phyloP scores from a whole-genome alignment of 2,888 invertebrate species.

The Netelia fuscicornis region DNA sequence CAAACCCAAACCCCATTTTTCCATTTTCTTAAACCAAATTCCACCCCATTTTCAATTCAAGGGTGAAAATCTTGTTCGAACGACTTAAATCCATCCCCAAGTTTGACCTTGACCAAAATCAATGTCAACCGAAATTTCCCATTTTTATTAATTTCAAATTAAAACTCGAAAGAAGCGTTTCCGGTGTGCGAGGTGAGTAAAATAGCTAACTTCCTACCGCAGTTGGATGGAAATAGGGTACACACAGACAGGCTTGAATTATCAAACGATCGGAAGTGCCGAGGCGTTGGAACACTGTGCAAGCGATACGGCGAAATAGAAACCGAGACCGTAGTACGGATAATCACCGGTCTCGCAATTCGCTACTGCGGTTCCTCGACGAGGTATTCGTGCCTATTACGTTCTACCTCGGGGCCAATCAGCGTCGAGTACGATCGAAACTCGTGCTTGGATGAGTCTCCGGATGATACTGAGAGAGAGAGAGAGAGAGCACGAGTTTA shows the following conservation, averaged over 20 bases:
- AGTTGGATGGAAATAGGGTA: neutral
- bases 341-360: slow-evolving; percentile 5
- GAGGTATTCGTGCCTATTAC: slow-evolving; percentile 54
- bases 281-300: neutral
- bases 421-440: slow-evolving; percentile 72
- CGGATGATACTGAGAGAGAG: neutral
- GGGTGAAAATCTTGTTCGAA: no score
- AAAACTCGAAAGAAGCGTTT: no score
- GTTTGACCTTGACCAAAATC: no score
- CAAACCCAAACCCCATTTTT: no score
- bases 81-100: no score
- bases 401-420: slow-evolving; percentile 69
- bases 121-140: no score
- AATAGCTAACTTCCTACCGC: no score
- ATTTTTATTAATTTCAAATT: no score
- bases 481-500: slow-evolving; percentile 10
- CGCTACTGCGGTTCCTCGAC: neutral
- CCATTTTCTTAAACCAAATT: no score
- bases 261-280: neutral
- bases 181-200: no score
- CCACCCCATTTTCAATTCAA: no score
- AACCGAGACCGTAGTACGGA: neutral
- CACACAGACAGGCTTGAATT: neutral
- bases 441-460: slow-evolving; percentile 46
- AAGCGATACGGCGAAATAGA: neutral